These are phyloP conservation scores for Triplophysa rosa DNA, from an alignment of 2,113 vertebrate genomes.

Conservation along the genomic window DNA sequence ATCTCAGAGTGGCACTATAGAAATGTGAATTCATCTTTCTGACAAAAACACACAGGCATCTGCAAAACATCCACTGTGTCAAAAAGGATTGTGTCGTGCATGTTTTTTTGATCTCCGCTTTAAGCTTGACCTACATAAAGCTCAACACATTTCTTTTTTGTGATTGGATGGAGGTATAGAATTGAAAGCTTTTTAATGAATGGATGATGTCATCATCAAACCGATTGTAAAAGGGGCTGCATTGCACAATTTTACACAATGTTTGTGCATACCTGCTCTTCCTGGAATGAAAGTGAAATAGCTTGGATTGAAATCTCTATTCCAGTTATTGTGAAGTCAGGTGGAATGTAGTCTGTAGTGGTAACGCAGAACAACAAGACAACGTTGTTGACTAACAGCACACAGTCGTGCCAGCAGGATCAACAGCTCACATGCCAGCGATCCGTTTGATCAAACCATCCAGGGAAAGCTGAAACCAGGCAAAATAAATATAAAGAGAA, in stretches of 20 bases:
- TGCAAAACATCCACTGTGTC: not conserved
- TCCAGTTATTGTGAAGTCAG: conserved; percentile 11
- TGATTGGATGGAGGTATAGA: conserved; percentile 19
- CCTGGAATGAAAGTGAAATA: conserved; percentile 9
- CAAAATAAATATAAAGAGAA: conserved; percentile 11
- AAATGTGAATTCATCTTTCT: conserved; percentile 16
- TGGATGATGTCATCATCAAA: conserved; percentile 19
- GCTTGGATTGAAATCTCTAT: conserved; percentile 18
- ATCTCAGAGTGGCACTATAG: conserved; percentile 41
- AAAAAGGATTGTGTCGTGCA: not conserved
- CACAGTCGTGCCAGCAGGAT: not conserved
- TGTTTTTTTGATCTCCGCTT: conserved; percentile 5
- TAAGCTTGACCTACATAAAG: conserved; percentile 22
- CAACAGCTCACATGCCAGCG: not conserved
- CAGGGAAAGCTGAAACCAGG: not conserved
- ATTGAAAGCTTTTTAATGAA: not conserved
- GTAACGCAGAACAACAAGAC: conserved; percentile 13
- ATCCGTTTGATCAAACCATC: not conserved
- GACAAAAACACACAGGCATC: conserved; percentile 9
- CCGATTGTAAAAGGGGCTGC: conserved; percentile 2
- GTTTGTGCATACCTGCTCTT: conserved; percentile 6
- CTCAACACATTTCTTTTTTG: conserved; percentile 3
- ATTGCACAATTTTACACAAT: conserved; percentile 21
- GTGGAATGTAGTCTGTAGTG: conserved; percentile 8
- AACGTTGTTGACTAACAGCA: conserved; percentile 4